Base-by-base conservation (phyloP, 1,140 invertebrate species). In the Heterodera schachtii region DNA sequence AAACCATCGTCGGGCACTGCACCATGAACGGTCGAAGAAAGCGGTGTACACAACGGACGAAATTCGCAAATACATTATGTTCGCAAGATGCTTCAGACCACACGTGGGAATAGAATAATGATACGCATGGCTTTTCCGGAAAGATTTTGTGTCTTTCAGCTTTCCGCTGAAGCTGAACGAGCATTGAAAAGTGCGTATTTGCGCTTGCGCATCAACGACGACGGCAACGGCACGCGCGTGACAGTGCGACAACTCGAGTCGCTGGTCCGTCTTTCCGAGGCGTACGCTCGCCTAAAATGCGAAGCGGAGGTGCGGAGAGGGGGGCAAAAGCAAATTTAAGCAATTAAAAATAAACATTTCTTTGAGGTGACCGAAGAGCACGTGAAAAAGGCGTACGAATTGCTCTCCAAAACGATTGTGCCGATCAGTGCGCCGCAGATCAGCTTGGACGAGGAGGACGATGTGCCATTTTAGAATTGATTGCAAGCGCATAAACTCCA, bases 351-450 rank as follows among this genome's bases (percentile, higher is more conserved):
- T 67, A 9, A 19, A 49, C 78, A 80, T 69, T 52, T 81, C 11
- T 82, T 81, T 76, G 16, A 82, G 81, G 81, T 82, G 6, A 83
- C 82, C 5, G 80, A 93, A 1, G 93, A 93, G 46, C 97, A 99
- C 90, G 96, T 99, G 0, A 94, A 94, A 88, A 96, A 99, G 92
- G 97, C 97, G 0, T 95, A 93, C 90, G 93, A 95, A 77, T 92
- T 99, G 67, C 91, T 99, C n/a, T 98, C 96, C 90, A 98, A 98
- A 90, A 98, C 96, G 5, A 98, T 99, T 83, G 96, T 99, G 76
- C 93, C 96, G 66, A 96, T 99, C 6, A 97, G 98, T 90, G 96
- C 98, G 85, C 96, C 97, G 0, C 97, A 99, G 90, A 95, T 99
- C 74, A 94, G 97, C 89, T 91, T 99, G 41, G 94, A 96, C 67